These are phyloP conservation scores for Gastrophysa polygoni DNA, from an alignment of 2,888 invertebrate genomes.

Conservation along the genomic window DNA sequence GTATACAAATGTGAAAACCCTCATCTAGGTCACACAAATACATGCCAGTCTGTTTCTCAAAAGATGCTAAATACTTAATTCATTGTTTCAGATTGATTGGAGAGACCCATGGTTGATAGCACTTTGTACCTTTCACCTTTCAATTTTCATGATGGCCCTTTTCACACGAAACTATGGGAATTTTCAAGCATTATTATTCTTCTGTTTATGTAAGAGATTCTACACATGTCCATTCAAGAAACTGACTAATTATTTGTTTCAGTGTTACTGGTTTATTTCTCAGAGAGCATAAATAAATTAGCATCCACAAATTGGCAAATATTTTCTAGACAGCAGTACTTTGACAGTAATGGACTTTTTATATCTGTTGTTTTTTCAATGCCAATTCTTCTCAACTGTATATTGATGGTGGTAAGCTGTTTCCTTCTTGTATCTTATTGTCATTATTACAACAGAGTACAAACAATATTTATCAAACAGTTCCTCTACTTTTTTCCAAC, in stretches of 20 bases:
- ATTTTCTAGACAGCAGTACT: constrained; percentile 91
- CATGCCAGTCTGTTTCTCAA: too few species aligned
- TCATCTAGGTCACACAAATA: too few species aligned
- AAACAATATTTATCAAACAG: too few species aligned
- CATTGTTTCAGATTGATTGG: constrained; percentile 86
- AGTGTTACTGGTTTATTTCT: constrained; percentile 88
- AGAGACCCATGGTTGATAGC: constrained; percentile 85
- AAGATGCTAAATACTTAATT: too few species aligned
- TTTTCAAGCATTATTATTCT: constrained; percentile 83
- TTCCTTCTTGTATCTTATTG: not conserved
- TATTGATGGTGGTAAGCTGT: constrained; percentile 89
- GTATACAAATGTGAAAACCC: too few species aligned
- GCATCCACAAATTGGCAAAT: constrained; percentile 87
- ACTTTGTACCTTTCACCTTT: constrained; percentile 75
- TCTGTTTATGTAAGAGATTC: constrained; percentile 74
- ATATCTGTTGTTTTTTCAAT: constrained; percentile 94
- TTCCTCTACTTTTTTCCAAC: too few species aligned
- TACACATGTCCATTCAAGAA: not conserved
- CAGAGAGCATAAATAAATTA: constrained; percentile 88
- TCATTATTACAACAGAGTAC: too few species aligned
- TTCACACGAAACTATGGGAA: constrained; percentile 85
- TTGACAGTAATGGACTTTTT: constrained; percentile 91
- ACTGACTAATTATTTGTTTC: constrained; percentile 52
- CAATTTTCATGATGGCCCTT: constrained; percentile 78
- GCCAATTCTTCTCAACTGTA: constrained; percentile 89